phyloP scores from a whole-genome alignment of 2,888 invertebrate genomes.

The Eupithecia pulchellata region DNA sequence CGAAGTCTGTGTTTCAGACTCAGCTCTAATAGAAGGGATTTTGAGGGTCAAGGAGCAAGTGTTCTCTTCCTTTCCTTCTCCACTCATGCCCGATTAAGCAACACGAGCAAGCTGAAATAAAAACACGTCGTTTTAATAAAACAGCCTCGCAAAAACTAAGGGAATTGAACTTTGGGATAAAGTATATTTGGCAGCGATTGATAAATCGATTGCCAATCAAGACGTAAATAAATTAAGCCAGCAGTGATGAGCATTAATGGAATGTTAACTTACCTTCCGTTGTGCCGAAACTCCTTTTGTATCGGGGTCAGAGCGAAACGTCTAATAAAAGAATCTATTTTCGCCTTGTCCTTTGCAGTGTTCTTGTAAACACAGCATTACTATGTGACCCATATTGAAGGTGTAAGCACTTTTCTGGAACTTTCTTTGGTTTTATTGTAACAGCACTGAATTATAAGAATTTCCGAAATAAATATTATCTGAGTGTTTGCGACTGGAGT shows the following conservation, averaged over 20 bases:
- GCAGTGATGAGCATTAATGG: constrained; percentile 55
- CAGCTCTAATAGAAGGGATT: constrained; percentile 68
- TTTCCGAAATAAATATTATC: constrained; percentile 62
- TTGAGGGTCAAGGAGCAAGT: constrained; percentile 52
- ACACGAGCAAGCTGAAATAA: constrained; percentile 59
- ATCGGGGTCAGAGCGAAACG: constrained; percentile 68
- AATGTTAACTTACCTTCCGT: constrained; percentile 72
- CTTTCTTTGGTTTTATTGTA: constrained; percentile 37
- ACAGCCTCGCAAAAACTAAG: constrained; percentile 56
- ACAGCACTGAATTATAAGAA: constrained; percentile 49
- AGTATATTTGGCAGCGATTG: constrained; percentile 64
- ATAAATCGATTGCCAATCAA: constrained; percentile 71
- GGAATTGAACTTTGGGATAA: constrained; percentile 54
- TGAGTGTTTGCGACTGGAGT: constrained; percentile 64
- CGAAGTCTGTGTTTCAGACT: constrained; percentile 70
- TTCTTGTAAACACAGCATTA: constrained; percentile 65
- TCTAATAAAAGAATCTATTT: constrained; percentile 84
- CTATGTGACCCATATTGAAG: constrained; percentile 58
- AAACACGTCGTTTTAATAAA: constrained; percentile 57
- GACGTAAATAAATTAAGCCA: constrained; percentile 62
- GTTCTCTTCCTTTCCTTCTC: constrained; percentile 55
- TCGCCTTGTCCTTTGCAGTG: constrained; percentile 53
- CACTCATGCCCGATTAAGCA: constrained; percentile 63
- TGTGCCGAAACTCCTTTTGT: constrained; percentile 61
- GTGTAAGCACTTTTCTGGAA: constrained; percentile 40